Percentiles rank a stretch among this genome's conserved stretches.
Conservation (phyloP, 2,888 invertebrate species). For the Agrotis segetum region DNA sequence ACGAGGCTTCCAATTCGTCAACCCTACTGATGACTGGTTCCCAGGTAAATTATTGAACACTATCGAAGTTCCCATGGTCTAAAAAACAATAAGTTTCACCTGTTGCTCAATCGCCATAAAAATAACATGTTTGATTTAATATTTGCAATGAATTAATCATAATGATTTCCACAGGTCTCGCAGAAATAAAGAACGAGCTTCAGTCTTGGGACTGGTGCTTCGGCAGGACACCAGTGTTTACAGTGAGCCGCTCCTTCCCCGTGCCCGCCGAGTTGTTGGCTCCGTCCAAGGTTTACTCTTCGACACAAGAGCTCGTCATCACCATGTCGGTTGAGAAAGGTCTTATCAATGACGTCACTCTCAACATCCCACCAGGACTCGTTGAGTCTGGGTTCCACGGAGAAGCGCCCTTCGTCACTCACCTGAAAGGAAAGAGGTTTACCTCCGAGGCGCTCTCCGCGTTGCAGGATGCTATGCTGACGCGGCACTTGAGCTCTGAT, state of each 20-base stretch:
- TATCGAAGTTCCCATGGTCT: too few species aligned
- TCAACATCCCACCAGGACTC: slow-evolving; percentile 92
- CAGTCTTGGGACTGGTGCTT: slow-evolving; percentile 97
- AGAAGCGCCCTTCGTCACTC: slow-evolving; percentile 92
- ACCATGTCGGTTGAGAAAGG: slow-evolving; percentile 93
- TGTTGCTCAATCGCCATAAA: background rate
- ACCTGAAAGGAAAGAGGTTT: slow-evolving; percentile 92
- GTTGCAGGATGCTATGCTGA: slow-evolving; percentile 90
- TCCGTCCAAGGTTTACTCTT: slow-evolving; percentile 80
- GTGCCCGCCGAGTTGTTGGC: slow-evolving; percentile 90
- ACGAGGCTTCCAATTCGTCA: slow-evolving; percentile 96
- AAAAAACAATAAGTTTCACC: background rate
- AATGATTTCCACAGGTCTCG: slow-evolving; percentile 90
- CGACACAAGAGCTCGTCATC: slow-evolving; percentile 90
- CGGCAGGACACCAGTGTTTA: slow-evolving; percentile 96
- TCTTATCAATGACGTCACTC: slow-evolving; percentile 92
- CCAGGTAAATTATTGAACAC: slow-evolving; percentile 92
- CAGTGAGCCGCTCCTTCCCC: slow-evolving; percentile 92
- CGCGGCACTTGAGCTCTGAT: slow-evolving; percentile 78
- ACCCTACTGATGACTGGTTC: slow-evolving; percentile 97
- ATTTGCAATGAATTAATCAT: slow-evolving; percentile 4
- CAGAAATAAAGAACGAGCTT: slow-evolving; percentile 93
- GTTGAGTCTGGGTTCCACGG: slow-evolving; percentile 91
- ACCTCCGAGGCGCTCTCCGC: slow-evolving; percentile 92
- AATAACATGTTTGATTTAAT: background rate